These are phyloP conservation scores for Strigamia transsilvanica DNA, from an alignment of 2,888 invertebrate genomes.

Conservation along the genomic window DNA sequence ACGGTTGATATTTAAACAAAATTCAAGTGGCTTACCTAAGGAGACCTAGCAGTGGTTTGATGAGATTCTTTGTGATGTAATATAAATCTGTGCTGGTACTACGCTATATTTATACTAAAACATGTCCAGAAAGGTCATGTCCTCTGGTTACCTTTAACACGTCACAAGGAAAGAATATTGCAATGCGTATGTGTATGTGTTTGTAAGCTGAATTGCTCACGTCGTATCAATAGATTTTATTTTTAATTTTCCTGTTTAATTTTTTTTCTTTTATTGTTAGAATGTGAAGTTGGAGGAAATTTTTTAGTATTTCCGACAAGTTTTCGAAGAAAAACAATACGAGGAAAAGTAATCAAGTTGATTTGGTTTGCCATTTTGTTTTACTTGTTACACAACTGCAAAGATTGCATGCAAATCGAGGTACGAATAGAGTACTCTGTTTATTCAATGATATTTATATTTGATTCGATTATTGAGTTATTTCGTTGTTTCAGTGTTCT, in stretches of 20 bases:
- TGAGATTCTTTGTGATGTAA: background rate
- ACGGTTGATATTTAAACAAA: too few relatives aligned
- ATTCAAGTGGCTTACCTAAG: background rate
- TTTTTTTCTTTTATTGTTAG: background rate
- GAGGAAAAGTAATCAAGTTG: background rate
- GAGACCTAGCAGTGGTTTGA: background rate
- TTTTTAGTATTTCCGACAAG: background rate
- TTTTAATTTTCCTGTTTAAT: background rate
- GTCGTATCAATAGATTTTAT: background rate
- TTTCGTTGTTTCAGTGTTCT: too few relatives aligned
- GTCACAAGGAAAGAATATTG: background rate
- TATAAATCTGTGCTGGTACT: background rate
- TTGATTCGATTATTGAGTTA: too few relatives aligned
- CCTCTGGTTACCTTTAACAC: conserved; percentile 13
- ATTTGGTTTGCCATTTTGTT: background rate
- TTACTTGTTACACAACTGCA: background rate
- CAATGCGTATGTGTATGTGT: background rate
- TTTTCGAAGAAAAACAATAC: background rate
- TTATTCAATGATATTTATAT: too few relatives aligned
- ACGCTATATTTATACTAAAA: background rate
- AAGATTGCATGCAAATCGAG: background rate
- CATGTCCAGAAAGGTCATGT: background rate
- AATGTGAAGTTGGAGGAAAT: background rate
- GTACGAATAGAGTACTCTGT: background rate
- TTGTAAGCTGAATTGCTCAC: background rate